These are phyloP conservation scores for Leptinotarsa texana DNA, from an alignment of 1,140 invertebrate genomes.

Conservation along the genomic window DNA sequence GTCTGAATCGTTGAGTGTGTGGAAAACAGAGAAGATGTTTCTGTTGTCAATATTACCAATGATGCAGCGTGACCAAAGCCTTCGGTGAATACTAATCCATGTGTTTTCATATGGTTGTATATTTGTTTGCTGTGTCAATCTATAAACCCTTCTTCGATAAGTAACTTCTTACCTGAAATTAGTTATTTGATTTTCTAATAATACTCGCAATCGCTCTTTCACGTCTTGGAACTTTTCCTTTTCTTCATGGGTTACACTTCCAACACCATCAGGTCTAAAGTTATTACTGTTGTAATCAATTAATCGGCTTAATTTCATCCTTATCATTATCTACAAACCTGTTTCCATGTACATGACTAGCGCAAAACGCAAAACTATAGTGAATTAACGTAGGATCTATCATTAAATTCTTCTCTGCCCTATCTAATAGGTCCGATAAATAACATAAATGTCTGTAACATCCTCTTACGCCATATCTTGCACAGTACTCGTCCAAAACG, in stretches of 20 bases:
- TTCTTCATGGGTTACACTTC: constrained; percentile 96
- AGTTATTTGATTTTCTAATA: constrained; percentile 98
- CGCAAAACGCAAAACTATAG: constrained; percentile 98
- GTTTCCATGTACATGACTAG: constrained; percentile 97
- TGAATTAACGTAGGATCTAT: constrained; percentile 98
- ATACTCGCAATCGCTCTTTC: constrained; percentile 88
- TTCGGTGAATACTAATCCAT: background rate
- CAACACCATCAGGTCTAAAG: constrained; percentile 93
- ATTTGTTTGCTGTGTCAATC: background rate
- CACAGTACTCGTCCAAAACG: constrained; percentile 97
- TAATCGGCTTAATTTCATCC: constrained; percentile 47
- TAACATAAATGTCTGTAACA: constrained; percentile 97
- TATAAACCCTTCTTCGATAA: background rate
- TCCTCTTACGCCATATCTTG: constrained; percentile 93
- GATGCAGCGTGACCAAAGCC: background rate
- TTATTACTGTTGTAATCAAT: constrained; percentile 56
- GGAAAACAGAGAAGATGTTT: background rate
- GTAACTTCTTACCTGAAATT: constrained; percentile 82
- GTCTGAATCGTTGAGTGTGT: too few species aligned
- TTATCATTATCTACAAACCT: constrained; percentile 65
- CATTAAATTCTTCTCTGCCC: constrained; percentile 92
- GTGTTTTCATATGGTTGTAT: background rate
- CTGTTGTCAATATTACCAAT: background rate
- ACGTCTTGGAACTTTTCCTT: constrained; percentile 98
- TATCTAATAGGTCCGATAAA: constrained; percentile 92